Evolutionary conservation across 1,140 invertebrate genomes (phyloP).

Genomic region (Euwallacea fornicatus): DNA sequence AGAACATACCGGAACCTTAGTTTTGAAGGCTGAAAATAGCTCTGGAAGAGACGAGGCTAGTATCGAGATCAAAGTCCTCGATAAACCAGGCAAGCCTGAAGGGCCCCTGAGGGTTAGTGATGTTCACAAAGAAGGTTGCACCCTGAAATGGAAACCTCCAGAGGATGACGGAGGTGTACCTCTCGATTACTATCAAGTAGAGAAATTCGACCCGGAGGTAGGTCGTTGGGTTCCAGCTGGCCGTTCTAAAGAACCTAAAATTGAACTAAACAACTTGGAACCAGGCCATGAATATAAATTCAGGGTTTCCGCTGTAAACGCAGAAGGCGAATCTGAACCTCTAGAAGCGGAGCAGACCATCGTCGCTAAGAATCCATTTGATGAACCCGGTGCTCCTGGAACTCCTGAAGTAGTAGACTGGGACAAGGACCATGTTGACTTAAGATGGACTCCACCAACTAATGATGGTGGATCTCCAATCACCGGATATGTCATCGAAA

Average conservation of each 20-base stretch:
- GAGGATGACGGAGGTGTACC: conserved; percentile 88
- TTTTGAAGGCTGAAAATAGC: conserved; percentile 87
- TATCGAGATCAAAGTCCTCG: conserved; percentile 84
- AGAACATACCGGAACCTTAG: conserved; percentile 81
- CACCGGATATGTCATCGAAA: conserved; percentile 92
- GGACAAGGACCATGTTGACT: conserved; percentile 92
- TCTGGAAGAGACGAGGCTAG: conserved; percentile 89
- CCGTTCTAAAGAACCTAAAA: conserved; percentile 77
- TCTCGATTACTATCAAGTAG: conserved; percentile 89
- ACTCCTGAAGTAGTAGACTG: conserved; percentile 88
- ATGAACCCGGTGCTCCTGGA: conserved; percentile 89
- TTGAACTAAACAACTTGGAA: conserved; percentile 80
- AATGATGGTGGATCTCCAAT: conserved; percentile 92
- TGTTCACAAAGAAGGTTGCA: conserved; percentile 91
- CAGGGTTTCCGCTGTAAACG: conserved; percentile 92
- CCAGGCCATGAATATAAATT: conserved; percentile 97
- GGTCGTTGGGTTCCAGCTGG: conserved; percentile 85
- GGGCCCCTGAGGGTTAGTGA: conserved; percentile 87
- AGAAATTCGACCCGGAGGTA: conserved; percentile 84
- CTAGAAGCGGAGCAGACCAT: conserved; percentile 85
- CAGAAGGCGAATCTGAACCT: conserved; percentile 92
- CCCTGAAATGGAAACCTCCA: conserved; percentile 92
- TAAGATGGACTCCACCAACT: conserved; percentile 86
- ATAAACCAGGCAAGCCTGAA: conserved; percentile 87
- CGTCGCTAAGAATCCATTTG: conserved; percentile 97